These are phyloP conservation scores for Marmota monax DNA, from an alignment of 2,113 vertebrate species.

Conservation along the genomic window DNA sequence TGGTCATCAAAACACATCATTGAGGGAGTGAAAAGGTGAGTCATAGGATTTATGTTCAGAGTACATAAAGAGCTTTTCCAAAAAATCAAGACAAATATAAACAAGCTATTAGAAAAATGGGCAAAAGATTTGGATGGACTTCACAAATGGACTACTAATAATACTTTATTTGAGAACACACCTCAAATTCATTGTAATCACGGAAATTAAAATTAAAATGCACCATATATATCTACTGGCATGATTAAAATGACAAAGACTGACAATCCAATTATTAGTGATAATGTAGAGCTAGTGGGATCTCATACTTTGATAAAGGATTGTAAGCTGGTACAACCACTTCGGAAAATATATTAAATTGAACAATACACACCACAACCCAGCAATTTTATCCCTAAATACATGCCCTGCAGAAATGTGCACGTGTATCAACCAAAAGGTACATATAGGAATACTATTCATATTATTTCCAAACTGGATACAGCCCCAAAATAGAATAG, in stretches of 20 bases:
- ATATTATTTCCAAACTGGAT: background rate
- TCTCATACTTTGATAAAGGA: background rate
- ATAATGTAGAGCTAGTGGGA: background rate
- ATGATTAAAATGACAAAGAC: too few species aligned
- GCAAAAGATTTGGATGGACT: background rate
- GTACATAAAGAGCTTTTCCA: background rate
- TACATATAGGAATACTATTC: background rate
- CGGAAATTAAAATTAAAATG: too few species aligned
- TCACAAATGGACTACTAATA: conserved; percentile 10
- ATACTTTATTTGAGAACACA: background rate
- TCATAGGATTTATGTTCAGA: background rate
- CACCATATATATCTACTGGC: too few species aligned
- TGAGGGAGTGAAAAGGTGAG: background rate
- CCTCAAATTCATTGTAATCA: background rate
- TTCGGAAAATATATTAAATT: too few species aligned
- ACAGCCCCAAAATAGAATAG: too few species aligned
- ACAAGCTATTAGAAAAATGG: background rate
- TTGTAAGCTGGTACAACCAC: background rate
- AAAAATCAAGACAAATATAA: background rate
- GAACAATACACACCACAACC: too few species aligned
- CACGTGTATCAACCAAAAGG: background rate
- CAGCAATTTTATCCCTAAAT: too few species aligned
- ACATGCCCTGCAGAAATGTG: background rate
- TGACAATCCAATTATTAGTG: too few species aligned
- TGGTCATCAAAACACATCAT: background rate